Evolutionary conservation across 92 coral and sea anemone genomes (phyloP), one percentile per base, ranked within the genome.

Genomic region (Palythoa grandiflora): DNA sequence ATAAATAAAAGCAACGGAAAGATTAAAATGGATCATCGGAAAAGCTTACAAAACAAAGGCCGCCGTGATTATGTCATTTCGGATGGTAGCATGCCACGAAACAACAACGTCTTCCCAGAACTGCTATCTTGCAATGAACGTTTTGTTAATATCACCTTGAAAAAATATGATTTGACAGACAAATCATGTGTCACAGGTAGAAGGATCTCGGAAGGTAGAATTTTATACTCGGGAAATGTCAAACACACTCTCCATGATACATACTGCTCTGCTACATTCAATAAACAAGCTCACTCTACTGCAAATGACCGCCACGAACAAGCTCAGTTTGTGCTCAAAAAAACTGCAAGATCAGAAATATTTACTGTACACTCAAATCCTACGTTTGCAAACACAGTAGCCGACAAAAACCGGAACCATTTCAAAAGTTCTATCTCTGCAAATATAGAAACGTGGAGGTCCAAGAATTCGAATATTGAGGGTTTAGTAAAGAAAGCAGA

Each of bases 1-100:
- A 8, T 75, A 19, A 21, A 8, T 75, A 19, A 21, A 50, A 0
- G 39, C 71, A 20, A 6, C 13, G n/a, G 59, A 5, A 19, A 75
- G 60, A 75, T 75, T 75, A 75, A 20, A 2, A 59, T 60, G 73
- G 84, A 61, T 79, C 50, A 60, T 79, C 84, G n/a, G 73, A 61
- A 65, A 60, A 65, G 84, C 57, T 79, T 79, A 38, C 57, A 37
- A 68, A 65, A 40, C 73, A 79, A 61, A 61, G 53, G 39, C 7
- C 84, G 84, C 20, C 9, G 38, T 2, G 19, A 39, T 38, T n/a
- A 59, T 9, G 21, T 3, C 35, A 37, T 3, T 3, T 16, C 84
- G 39, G 61, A 37, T 9, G 9, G 15, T 11, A n/a, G 2, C 35
- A 60, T 9, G 71, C 5, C 17, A 17, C 71, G 17, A 65, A 17